phyloP scores from a whole-genome alignment of 2,888 invertebrate genomes.

The Julus scanicus region DNA sequence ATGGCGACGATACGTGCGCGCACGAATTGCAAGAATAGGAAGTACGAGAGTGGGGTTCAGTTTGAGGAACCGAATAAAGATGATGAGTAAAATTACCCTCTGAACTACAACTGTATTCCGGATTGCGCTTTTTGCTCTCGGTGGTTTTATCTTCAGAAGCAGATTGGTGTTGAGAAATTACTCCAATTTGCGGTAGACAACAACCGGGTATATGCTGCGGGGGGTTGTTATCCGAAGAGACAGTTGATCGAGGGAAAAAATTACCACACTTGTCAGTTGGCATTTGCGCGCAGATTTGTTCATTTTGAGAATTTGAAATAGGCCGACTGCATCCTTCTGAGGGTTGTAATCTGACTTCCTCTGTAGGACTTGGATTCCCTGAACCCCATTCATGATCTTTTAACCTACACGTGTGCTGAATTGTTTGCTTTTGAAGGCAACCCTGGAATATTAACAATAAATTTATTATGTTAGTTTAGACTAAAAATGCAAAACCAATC shows the following conservation, averaged over 20 bases:
- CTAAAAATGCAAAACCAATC: no score
- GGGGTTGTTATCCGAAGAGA: not conserved
- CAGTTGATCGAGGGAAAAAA: not conserved
- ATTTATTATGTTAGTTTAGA: no score
- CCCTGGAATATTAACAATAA: conserved; percentile 37
- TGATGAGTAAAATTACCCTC: not conserved
- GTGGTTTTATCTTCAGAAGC: not conserved
- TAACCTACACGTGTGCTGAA: conserved; percentile 44
- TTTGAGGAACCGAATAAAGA: not conserved
- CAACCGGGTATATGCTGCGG: not conserved
- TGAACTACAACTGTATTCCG: no score
- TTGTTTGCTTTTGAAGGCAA: conserved; percentile 28
- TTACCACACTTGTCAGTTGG: not conserved
- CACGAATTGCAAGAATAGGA: not conserved
- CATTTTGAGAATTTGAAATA: not conserved
- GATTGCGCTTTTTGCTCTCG: not conserved
- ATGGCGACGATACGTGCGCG: not conserved
- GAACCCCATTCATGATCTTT: not conserved
- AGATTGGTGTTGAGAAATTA: not conserved
- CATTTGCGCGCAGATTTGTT: not conserved
- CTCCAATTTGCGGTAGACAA: not conserved
- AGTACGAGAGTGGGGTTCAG: not conserved
- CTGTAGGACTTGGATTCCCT: not conserved
- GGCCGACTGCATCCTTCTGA: not conserved
- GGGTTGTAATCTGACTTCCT: not conserved